Evolutionary conservation across 1,140 invertebrate genomes (phyloP).

Genomic region (Notospermus geniculatus): DNA sequence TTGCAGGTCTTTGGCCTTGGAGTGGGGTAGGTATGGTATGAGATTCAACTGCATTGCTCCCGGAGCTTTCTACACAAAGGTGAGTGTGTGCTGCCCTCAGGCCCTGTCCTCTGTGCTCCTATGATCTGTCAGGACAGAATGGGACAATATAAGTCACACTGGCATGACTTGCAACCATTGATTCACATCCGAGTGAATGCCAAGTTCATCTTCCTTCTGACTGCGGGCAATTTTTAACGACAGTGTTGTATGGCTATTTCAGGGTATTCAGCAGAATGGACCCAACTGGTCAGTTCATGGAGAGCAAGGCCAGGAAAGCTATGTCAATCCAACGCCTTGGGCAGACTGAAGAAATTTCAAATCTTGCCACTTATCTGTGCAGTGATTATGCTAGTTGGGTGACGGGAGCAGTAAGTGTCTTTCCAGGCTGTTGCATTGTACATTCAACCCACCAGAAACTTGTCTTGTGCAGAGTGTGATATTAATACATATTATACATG

Average conservation of each 20-base stretch:
- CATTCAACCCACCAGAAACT: too few species aligned
- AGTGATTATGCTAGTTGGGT: conserved; percentile 63
- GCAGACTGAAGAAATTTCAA: conserved; percentile 60
- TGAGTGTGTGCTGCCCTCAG: too few species aligned
- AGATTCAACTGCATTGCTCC: conserved; percentile 64
- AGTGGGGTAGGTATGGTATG: conserved; percentile 64
- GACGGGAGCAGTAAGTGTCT: conserved; percentile 60
- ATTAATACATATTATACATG: too few species aligned
- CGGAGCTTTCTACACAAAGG: conserved; percentile 63
- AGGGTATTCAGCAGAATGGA: conserved; percentile 60
- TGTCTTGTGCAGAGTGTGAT: too few species aligned
- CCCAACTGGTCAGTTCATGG: conserved; percentile 57
- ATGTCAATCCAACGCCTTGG: conserved; percentile 60
- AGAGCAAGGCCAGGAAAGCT: conserved; percentile 36
- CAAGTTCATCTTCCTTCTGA: too few species aligned
- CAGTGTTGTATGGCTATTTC: conserved; percentile 12
- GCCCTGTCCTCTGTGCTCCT: too few species aligned
- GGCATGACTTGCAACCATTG: too few species aligned
- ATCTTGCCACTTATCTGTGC: conserved; percentile 60
- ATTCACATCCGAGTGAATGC: too few species aligned
- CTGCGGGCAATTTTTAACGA: too few species aligned
- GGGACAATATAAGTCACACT: too few species aligned
- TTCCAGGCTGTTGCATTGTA: too few species aligned
- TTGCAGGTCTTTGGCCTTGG: conserved; percentile 59
- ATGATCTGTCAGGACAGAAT: too few species aligned